Percentiles rank a stretch among this genome's conserved stretches.
phyloP scores from a whole-genome alignment of 2,888 invertebrate species.

The Tethea ocularis region DNA sequence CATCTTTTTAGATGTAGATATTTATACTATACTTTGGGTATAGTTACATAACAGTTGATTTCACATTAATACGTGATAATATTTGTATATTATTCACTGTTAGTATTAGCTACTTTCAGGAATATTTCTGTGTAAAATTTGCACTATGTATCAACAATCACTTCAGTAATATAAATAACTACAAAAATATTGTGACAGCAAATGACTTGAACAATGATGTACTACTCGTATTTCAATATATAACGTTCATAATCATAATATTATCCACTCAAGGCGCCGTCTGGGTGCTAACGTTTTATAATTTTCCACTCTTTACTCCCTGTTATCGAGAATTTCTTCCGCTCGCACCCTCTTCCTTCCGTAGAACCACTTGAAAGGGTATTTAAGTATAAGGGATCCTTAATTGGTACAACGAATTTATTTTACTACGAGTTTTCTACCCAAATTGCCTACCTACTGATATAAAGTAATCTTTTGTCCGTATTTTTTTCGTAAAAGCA shows the following conservation, averaged over 20 bases:
- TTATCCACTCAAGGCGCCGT: slow-evolving; percentile 58
- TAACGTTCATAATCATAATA: slow-evolving; percentile 55
- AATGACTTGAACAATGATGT: slow-evolving; percentile 14
- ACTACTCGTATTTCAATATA: slow-evolving; percentile 39
- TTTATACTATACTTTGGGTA: no score
- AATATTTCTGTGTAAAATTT: no score
- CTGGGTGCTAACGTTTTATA: slow-evolving; percentile 69
- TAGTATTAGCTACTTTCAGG: background rate
- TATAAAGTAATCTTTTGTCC: slow-evolving; percentile 29
- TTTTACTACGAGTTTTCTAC: slow-evolving; percentile 59
- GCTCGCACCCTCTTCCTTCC: slow-evolving; percentile 74
- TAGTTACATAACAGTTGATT: background rate
- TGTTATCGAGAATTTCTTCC: slow-evolving; percentile 78
- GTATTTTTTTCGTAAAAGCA: slow-evolving; percentile 17
- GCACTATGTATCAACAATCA: slow-evolving; percentile 14
- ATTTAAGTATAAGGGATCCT: slow-evolving; percentile 75
- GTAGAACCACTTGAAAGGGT: slow-evolving; percentile 71
- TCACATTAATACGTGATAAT: no score
- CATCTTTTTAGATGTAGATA: background rate
- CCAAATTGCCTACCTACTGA: slow-evolving; percentile 40
- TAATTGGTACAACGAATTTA: slow-evolving; percentile 77
- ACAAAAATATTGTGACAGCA: background rate
- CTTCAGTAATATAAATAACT: background rate
- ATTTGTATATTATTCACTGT: no score
- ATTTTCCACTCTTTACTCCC: slow-evolving; percentile 72